These are phyloP conservation scores for Anseranas semipalmata DNA, from an alignment of 2,113 vertebrate species.

Conservation along the genomic window DNA sequence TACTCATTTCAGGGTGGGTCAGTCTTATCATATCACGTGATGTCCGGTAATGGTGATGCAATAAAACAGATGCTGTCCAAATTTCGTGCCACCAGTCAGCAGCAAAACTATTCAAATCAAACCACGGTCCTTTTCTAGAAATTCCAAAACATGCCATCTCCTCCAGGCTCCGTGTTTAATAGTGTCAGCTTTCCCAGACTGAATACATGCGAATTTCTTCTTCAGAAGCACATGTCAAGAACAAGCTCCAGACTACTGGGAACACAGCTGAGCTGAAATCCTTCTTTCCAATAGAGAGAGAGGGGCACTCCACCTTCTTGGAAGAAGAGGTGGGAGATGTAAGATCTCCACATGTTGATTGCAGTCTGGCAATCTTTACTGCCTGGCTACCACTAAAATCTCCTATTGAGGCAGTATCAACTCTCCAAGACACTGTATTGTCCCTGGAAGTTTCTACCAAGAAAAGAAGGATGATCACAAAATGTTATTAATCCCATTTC, in stretches of 20 bases:
- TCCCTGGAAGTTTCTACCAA: background rate
- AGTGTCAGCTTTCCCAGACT: background rate
- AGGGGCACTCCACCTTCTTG: background rate
- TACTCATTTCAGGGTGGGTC: constrained; percentile 79
- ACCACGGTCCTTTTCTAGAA: constrained; percentile 29
- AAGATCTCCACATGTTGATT: background rate
- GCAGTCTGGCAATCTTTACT: background rate
- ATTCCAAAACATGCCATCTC: constrained; percentile 24
- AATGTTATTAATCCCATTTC: background rate
- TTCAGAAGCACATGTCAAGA: background rate
- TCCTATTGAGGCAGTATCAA: background rate
- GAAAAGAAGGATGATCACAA: background rate
- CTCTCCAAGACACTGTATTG: background rate
- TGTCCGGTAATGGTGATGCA: constrained; percentile 78
- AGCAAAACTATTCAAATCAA: constrained; percentile 71
- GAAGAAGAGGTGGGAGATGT: background rate
- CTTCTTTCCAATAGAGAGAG: background rate
- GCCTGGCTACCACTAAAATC: background rate
- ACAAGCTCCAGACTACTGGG: background rate
- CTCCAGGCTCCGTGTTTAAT: constrained; percentile 7
- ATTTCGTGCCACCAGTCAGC: constrained; percentile 40
- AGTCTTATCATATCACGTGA: constrained; percentile 75
- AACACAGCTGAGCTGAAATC: background rate
- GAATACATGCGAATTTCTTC: background rate
- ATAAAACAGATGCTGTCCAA: constrained; percentile 68